Percentiles rank a stretch among this genome's conserved stretches.
Conservation (phyloP, 2,797 vertebrate genomes). For the Arremon aurantiirostris region DNA sequence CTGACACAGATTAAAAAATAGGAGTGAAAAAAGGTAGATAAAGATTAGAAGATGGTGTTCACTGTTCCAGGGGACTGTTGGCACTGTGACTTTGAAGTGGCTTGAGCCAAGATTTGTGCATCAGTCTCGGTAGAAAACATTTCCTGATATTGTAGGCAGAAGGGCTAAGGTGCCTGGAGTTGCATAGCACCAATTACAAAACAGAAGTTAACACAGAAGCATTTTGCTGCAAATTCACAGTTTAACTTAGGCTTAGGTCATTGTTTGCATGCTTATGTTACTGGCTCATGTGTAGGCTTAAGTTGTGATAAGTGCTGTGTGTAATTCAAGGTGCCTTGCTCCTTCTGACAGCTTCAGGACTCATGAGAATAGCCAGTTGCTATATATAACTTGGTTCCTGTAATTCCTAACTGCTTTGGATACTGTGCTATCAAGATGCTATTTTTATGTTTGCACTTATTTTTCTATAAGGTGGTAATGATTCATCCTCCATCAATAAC, state of each 20-base stretch:
- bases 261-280: background rate
- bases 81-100: background rate
- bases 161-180: background rate
- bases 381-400: background rate
- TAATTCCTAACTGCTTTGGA: background rate
- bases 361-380: background rate
- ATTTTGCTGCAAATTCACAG: background rate
- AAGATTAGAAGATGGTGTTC: background rate
- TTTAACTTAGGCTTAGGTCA: background rate
- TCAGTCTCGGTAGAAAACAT: background rate
- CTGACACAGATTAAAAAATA: background rate
- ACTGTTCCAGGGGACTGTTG: background rate
- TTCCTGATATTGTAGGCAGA: background rate
- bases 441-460: background rate
- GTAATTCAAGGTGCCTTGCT: background rate
- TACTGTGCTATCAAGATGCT: background rate
- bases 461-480: background rate
- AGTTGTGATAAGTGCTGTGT: background rate
- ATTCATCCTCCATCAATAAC: background rate
- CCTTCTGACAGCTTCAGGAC: background rate
- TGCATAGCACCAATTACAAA: background rate
- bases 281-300: background rate
- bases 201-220: background rate
- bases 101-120: background rate
- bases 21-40: accelerated